A percentile compares a stretch with the other conserved stretches of the same genome.
These are phyloP conservation scores for Pollachius pollachius DNA, from an alignment of 2,113 vertebrate species.

Conservation along the genomic window DNA sequence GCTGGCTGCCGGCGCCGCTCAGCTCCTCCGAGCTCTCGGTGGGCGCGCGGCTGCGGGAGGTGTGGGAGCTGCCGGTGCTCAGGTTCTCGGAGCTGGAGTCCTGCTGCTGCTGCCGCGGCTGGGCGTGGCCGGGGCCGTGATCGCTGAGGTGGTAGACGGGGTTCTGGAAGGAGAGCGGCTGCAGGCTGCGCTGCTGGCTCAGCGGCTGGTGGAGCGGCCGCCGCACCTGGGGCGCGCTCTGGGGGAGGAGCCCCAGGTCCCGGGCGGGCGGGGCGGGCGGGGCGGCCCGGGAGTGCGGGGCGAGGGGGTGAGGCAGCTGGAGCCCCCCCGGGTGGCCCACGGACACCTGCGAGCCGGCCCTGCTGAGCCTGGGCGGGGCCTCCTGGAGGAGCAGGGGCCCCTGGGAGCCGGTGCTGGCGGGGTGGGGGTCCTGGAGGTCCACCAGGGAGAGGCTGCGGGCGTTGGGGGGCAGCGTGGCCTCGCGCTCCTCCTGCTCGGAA, in stretches of 20 bases:
- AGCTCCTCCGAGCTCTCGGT: slow-evolving; percentile 75
- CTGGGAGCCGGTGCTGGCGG: slow-evolving; percentile 30
- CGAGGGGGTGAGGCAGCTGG: background rate
- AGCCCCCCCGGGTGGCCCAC: slow-evolving; percentile 51
- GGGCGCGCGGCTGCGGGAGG: slow-evolving; percentile 79
- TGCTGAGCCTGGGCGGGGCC: slow-evolving; percentile 73
- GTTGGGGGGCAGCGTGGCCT: slow-evolving; percentile 72
- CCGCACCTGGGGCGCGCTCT: slow-evolving; percentile 89
- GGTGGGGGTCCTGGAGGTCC: slow-evolving; percentile 87
- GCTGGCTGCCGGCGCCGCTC: slow-evolving; percentile 50
- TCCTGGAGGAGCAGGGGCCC: slow-evolving; percentile 70
- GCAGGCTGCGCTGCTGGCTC: slow-evolving; percentile 85
- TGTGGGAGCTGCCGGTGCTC: slow-evolving; percentile 87
- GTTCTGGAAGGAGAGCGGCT: slow-evolving; percentile 93
- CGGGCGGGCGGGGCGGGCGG: background rate
- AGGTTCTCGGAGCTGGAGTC: slow-evolving; percentile 93
- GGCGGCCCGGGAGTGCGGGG: slow-evolving; percentile 1
- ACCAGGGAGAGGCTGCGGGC: slow-evolving; percentile 92
- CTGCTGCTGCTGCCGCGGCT: slow-evolving; percentile 38
- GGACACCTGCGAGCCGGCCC: slow-evolving; percentile 84
- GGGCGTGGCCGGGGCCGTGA: slow-evolving; percentile 51
- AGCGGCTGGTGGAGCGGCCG: slow-evolving; percentile 82
- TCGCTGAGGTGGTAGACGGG: slow-evolving; percentile 93
- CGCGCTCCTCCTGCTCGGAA: slow-evolving; percentile 82
- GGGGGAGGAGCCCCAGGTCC: slow-evolving; percentile 78